Percentiles rank a stretch among this genome's conserved stretches.
Conservation (phyloP, 2,888 invertebrate species). For the Lepidocyrtoides sp. region DNA sequence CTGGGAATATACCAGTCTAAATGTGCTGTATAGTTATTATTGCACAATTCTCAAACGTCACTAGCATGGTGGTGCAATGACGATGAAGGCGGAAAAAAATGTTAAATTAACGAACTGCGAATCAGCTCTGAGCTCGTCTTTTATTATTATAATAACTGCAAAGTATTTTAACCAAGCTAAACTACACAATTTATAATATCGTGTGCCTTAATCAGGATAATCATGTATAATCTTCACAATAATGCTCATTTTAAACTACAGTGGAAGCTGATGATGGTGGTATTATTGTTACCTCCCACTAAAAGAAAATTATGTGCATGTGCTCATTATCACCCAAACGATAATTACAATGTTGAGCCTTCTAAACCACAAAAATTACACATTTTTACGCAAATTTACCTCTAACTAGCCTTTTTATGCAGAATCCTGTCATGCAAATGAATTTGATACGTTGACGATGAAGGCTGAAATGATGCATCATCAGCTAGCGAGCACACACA, state of each 20-base stretch:
- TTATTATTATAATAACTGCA: not conserved
- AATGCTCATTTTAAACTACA: not conserved
- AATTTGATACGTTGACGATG: slow-evolving; percentile 11
- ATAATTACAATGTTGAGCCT: slow-evolving; percentile 65
- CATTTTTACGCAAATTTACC: slow-evolving; percentile 75
- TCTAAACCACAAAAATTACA: slow-evolving; percentile 73
- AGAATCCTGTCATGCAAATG: slow-evolving; percentile 68
- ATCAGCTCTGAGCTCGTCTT: not conserved
- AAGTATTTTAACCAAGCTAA: not conserved
- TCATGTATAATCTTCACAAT: not conserved
- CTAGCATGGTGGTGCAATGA: not conserved
- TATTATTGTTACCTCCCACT: slow-evolving; percentile 40
- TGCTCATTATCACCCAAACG: slow-evolving; percentile 70
- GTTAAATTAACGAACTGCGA: slow-evolving; percentile 21
- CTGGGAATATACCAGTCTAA: not conserved
- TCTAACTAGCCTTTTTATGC: slow-evolving; percentile 51
- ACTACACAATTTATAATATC: slow-evolving; percentile 16
- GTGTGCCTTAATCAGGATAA: slow-evolving; percentile 30
- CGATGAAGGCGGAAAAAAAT: not conserved
- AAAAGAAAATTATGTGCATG: slow-evolving; percentile 47
- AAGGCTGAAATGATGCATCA: slow-evolving; percentile 6
- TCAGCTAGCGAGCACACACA: not conserved
- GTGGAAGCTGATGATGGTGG: not conserved
- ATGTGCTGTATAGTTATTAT: too few relatives aligned
- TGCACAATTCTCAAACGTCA: slow-evolving; percentile 1